These are phyloP conservation scores for Pachycephus smyrnensis DNA, from an alignment of 2,888 invertebrate genomes.

Conservation along the genomic window DNA sequence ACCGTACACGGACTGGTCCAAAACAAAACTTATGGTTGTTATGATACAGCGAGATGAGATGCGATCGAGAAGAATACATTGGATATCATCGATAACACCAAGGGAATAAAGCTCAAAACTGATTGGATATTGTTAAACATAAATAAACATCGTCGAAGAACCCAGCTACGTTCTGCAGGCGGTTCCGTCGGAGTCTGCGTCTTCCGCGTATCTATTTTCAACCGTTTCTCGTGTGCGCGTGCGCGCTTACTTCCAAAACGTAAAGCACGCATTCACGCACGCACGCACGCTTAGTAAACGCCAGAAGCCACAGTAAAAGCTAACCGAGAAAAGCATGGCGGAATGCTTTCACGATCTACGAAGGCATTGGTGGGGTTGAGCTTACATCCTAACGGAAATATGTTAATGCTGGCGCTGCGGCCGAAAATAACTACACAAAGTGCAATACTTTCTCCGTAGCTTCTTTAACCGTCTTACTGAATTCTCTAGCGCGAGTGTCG, in stretches of 20 bases:
- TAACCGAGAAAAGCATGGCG: not conserved
- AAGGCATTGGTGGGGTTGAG: not conserved
- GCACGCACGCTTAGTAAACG: not conserved
- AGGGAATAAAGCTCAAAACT: not conserved
- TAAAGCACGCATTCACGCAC: not conserved
- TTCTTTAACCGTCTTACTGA: constrained; percentile 1
- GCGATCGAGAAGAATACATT: not conserved
- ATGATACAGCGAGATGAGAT: not conserved
- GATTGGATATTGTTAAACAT: constrained; percentile 13
- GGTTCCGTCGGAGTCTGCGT: constrained; percentile 22
- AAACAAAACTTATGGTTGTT: not conserved
- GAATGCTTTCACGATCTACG: not conserved
- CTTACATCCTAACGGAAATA: constrained; percentile 39
- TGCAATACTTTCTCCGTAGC: constrained; percentile 19
- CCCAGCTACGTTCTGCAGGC: constrained; percentile 15
- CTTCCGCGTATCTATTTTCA: constrained; percentile 46
- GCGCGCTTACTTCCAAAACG: constrained; percentile 5
- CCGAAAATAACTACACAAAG: constrained; percentile 47
- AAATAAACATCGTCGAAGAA: constrained; percentile 29
- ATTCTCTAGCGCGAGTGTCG: not conserved
- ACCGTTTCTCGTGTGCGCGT: constrained; percentile 18
- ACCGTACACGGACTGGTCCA: not conserved
- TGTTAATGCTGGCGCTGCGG: constrained; percentile 34
- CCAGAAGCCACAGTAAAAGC: not conserved
- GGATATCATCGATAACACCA: constrained; percentile 2